Evolutionary conservation across 1,140 invertebrate genomes (phyloP).

Genomic region (Lepidotrigona ventralis): DNA sequence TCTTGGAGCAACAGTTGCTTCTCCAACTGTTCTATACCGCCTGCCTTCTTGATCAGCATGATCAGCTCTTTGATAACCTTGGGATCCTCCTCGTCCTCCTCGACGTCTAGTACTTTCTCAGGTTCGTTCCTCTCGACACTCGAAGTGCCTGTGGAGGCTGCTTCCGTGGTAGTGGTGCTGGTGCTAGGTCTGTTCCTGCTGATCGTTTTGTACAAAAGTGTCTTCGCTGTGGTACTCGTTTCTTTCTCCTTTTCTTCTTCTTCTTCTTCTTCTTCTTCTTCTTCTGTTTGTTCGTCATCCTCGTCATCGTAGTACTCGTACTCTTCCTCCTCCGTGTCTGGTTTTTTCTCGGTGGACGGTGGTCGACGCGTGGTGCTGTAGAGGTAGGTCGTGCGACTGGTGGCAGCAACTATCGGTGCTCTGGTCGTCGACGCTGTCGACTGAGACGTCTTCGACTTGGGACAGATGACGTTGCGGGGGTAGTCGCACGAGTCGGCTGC

Average conservation of each 20-base stretch:
- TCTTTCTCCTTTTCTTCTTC: constrained; percentile 69
- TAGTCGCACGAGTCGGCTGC: constrained; percentile 95
- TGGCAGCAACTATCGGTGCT: constrained; percentile 79
- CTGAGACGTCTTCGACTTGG: constrained; percentile 78
- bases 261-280: constrained; percentile 65
- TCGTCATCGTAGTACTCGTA: constrained; percentile 85
- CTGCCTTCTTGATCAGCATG: constrained; percentile 91
- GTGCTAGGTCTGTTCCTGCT: constrained; percentile 70
- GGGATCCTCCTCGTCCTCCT: constrained; percentile 86
- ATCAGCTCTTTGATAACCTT: constrained; percentile 92
- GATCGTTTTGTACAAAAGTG: constrained; percentile 76
- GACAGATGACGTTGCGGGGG: constrained; percentile 91
- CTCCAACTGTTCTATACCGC: constrained; percentile 90
- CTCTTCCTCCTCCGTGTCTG: constrained; percentile 71
- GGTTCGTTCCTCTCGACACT: constrained; percentile 28
- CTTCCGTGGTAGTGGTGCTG: constrained; percentile 57
- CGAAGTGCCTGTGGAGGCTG: constrained; percentile 31
- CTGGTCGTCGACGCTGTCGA: constrained; percentile 76
- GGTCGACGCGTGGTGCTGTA: constrained; percentile 80
- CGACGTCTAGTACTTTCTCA: constrained; percentile 43
- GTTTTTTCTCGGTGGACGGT: constrained; percentile 79
- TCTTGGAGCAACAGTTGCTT: constrained; percentile 86
- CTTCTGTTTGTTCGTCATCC: constrained; percentile 74
- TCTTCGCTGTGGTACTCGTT: constrained; percentile 68
- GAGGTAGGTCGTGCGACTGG: constrained; percentile 75